Conservation (phyloP, 2,113 vertebrate genomes). For the Deroptyus accipitrinus region DNA sequence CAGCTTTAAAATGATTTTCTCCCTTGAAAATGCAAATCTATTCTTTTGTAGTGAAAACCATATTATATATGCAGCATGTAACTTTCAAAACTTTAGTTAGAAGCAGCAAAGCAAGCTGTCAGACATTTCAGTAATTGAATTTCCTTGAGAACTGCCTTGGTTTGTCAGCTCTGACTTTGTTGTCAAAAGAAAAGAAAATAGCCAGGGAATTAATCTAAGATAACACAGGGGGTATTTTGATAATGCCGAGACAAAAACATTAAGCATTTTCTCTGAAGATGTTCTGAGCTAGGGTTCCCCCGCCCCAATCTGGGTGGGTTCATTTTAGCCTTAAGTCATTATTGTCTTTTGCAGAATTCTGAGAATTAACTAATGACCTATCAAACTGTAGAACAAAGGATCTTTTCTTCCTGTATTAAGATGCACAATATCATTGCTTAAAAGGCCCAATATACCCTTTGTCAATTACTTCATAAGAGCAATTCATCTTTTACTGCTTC, state of each 20-base stretch:
- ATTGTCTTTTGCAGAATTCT: slow-evolving; percentile 56
- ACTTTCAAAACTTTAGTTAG: slow-evolving; percentile 74
- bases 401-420: slow-evolving; percentile 65
- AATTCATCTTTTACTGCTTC: slow-evolving; percentile 74
- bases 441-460: slow-evolving; percentile 56
- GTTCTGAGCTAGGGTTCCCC: background rate
- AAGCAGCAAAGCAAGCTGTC: slow-evolving; percentile 74
- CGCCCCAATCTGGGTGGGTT: background rate
- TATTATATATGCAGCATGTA: slow-evolving; percentile 67
- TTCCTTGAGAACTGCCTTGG: slow-evolving; percentile 75
- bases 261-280: slow-evolving; percentile 52
- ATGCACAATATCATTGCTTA: slow-evolving; percentile 57
- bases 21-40: slow-evolving; percentile 62
- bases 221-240: slow-evolving; percentile 68
- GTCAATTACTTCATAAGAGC: slow-evolving; percentile 73
- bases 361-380: slow-evolving; percentile 69
- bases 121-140: slow-evolving; percentile 78
- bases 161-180: slow-evolving; percentile 76
- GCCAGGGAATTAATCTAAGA: slow-evolving; percentile 71
- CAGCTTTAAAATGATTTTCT: slow-evolving; percentile 64
- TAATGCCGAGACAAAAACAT: slow-evolving; percentile 61
- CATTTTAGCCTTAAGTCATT: slow-evolving; percentile 54
- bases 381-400: slow-evolving; percentile 59
- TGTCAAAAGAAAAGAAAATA: slow-evolving; percentile 76
- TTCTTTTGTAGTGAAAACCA: slow-evolving; percentile 59